Evolutionary conservation across 2,113 vertebrate species (phyloP), one percentile per base, ranked within the genome.

Genomic region (Gallinago jamesoni): DNA sequence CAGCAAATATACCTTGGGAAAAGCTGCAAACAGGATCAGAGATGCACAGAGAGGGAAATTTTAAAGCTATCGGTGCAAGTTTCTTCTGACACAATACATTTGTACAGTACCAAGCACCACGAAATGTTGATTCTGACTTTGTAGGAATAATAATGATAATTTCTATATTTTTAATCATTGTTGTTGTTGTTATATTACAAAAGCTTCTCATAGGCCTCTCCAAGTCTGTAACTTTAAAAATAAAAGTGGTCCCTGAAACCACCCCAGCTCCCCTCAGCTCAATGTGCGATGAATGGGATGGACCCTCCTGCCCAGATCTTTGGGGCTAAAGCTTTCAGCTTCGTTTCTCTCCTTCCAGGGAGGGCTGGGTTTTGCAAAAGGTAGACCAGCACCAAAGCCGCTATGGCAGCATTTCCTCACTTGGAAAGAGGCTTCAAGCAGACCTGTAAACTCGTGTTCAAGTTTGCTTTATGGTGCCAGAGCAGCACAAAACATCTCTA

Each of bases 401-500:
- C 14, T 53, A 57, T 13, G 48, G 87, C 63, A 85, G 77, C 69
- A 82, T 87, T 93, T 75, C 18, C 41, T 69, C 68, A 52, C 39
- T 90, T 84, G 70, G 53, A 91, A 89, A 84, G 0, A 69, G 62
- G 19, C 50, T 89, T 89, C 55, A 52, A 85, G 57, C 47, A 89
- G 84, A 87, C 84, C 74, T 85, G 59, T 18, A 92, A 93, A 92
- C 87, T 81, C 90, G 39, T 63, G 25, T 47, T 83, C 47, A 91
- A 85, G 81, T 87, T 94, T 91, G 81, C 50, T 80, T 91, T 74
- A 64, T 52, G 70, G 69, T 94, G 81, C 87, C 93, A 93, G 87
- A 93, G 93, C 75, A 91, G 91, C 74, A 94, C 77, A 93, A 95
- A 92, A 94, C 89, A 96, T 84, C 87, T 91, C 94, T 80, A 95